Conservation (phyloP, 2,797 vertebrate species). For the Alauda arvensis region DNA sequence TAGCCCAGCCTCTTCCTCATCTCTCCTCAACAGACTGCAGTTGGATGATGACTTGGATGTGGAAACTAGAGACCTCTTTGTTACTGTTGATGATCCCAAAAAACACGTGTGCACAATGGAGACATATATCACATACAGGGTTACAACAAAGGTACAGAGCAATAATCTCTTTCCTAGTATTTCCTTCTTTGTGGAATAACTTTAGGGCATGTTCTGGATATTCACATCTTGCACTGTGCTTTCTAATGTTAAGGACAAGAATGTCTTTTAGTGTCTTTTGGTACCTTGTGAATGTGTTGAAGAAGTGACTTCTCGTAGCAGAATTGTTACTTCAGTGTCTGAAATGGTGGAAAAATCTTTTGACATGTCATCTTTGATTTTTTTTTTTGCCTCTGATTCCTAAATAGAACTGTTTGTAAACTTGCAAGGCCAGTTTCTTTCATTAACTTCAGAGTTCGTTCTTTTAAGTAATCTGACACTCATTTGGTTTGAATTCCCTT, state of each 20-base stretch:
- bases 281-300: background rate
- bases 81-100: conserved; percentile 95
- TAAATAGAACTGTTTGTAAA: background rate
- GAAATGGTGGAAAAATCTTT: background rate
- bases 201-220: background rate
- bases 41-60: conserved; percentile 90
- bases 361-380: background rate
- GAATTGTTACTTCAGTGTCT: background rate
- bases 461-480: background rate
- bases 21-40: conserved; percentile 91
- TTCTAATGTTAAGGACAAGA: background rate
- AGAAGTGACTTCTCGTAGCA: background rate
- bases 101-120: conserved; percentile 98
- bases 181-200: background rate
- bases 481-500: background rate
- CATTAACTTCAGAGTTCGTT: background rate
- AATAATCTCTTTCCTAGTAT: background rate
- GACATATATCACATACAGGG: conserved; percentile 95
- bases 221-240: background rate
- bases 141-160: conserved; percentile 88
- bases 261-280: background rate
- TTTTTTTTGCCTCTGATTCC: background rate
- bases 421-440: background rate
- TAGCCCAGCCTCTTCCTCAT: conserved; percentile 86
- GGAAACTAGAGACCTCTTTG: conserved; percentile 90